A percentile compares a stretch with the other conserved stretches of the same genome.
phyloP scores from a whole-genome alignment of 2,113 vertebrate species.

The Albula glossodonta region DNA sequence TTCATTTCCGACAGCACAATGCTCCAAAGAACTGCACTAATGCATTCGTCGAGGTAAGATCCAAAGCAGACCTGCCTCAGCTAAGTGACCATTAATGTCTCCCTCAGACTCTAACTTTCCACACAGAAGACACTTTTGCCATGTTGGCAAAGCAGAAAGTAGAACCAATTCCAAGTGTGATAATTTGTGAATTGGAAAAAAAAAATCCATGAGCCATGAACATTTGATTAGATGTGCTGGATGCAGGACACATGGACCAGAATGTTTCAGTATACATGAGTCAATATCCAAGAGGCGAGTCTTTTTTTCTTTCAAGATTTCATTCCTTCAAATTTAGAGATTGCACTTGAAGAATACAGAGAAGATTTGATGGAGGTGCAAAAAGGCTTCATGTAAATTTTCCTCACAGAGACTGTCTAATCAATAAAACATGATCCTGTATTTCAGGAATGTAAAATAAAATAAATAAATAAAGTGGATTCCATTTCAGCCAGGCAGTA shows the following conservation, averaged over 20 bases:
- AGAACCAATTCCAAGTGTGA: constrained; percentile 12
- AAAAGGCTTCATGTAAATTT: constrained; percentile 54
- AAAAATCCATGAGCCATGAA: constrained; percentile 8
- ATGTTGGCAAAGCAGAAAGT: constrained; percentile 16
- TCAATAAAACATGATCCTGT: constrained; percentile 62
- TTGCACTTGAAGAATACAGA: constrained; percentile 18
- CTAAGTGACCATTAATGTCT: constrained; percentile 22
- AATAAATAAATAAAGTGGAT: constrained; percentile 49
- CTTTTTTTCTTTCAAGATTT: constrained; percentile 13
- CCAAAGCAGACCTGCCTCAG: constrained; percentile 23
- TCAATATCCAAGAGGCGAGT: constrained; percentile 8
- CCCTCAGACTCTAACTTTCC: background rate
- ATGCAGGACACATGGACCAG: background rate
- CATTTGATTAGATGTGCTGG: constrained; percentile 6
- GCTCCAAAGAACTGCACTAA: constrained; percentile 50
- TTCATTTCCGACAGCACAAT: constrained; percentile 56
- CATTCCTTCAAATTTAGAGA: background rate
- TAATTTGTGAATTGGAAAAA: constrained; percentile 10
- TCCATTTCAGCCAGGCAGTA: constrained; percentile 18
- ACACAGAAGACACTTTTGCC: constrained; percentile 20
- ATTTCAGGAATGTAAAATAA: constrained; percentile 42
- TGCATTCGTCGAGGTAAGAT: constrained; percentile 49
- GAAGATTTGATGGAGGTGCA: constrained; percentile 51
- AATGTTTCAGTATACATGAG: background rate
- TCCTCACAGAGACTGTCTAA: constrained; percentile 47